phyloP scores from a whole-genome alignment of 2,888 invertebrate genomes.

The Drosophila neonasuta region DNA sequence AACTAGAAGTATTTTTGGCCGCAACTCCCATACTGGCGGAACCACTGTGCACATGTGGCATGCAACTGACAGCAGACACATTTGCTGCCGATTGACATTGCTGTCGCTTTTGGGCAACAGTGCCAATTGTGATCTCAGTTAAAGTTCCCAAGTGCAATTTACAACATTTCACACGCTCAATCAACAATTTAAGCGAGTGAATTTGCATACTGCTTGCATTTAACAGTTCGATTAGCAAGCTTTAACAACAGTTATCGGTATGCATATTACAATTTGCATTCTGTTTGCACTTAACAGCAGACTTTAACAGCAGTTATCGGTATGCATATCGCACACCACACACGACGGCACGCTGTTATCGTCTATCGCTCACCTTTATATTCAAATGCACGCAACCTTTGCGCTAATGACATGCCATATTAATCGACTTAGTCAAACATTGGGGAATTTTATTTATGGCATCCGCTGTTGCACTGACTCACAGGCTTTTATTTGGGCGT shows the following conservation, averaged over 20 bases:
- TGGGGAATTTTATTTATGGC: conserved; percentile 56
- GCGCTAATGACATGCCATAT: conserved; percentile 35
- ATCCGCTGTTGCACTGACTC: conserved; percentile 58
- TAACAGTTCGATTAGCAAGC: background rate
- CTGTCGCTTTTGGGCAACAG: conserved; percentile 10
- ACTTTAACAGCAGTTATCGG: background rate
- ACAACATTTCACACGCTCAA: conserved; percentile 19
- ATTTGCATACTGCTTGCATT: conserved; percentile 6
- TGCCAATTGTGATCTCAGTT: conserved; percentile 9
- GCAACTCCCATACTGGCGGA: too few species aligned
- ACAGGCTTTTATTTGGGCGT: conserved; percentile 29
- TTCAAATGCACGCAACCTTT: conserved; percentile 16
- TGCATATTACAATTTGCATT: too few species aligned
- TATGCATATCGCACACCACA: background rate
- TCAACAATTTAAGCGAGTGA: conserved; percentile 28
- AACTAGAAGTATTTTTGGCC: too few species aligned
- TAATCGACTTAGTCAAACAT: conserved; percentile 26
- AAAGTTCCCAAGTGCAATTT: background rate
- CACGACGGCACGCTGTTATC: conserved; percentile 8
- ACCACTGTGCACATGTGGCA: conserved; percentile 26
- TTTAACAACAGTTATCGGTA: too few species aligned
- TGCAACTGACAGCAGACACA: conserved; percentile 8
- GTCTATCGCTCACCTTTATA: conserved; percentile 15
- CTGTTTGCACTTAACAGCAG: background rate
- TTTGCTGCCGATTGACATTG: conserved; percentile 6